phyloP scores from a whole-genome alignment of 1,140 invertebrate species.

The Platyura marginata region DNA sequence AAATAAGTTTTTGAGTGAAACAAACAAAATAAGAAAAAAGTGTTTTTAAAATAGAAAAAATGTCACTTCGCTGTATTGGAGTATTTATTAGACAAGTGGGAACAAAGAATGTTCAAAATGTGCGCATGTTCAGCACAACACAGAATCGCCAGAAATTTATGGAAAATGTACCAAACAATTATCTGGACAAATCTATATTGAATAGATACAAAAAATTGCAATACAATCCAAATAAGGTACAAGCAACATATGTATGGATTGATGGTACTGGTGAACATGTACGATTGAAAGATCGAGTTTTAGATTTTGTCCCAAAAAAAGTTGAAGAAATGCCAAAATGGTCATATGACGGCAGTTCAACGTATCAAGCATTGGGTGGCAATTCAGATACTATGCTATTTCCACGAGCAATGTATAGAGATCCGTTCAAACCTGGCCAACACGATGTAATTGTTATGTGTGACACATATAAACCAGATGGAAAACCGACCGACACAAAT shows the following conservation, averaged over 20 bases:
- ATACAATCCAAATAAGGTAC: constrained; percentile 46
- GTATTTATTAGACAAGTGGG: not conserved
- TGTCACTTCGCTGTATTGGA: not conserved
- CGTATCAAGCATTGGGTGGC: constrained; percentile 51
- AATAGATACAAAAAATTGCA: constrained; percentile 50
- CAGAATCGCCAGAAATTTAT: constrained; percentile 16
- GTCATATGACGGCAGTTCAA: constrained; percentile 86
- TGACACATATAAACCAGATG: constrained; percentile 48
- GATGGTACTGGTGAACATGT: constrained; percentile 80
- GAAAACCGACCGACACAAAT: constrained; percentile 31
- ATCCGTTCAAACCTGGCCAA: constrained; percentile 69
- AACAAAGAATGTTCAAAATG: not conserved
- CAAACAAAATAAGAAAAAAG: no score
- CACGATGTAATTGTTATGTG: constrained; percentile 73
- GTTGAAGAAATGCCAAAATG: constrained; percentile 65
- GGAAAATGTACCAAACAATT: constrained; percentile 45
- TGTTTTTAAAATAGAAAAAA: not conserved
- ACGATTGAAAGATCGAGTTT: constrained; percentile 68
- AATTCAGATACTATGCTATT: constrained; percentile 72
- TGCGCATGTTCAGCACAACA: not conserved
- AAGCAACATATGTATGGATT: constrained; percentile 87
- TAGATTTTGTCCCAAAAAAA: constrained; percentile 51
- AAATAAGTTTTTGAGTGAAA: no score
- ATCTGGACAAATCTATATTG: constrained; percentile 51
- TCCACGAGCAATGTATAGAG: constrained; percentile 68